A percentile compares a stretch with the other conserved stretches of the same genome.
These are phyloP conservation scores for Rhyacichthys aspro DNA, from an alignment of 2,797 vertebrate species.

Conservation along the genomic window DNA sequence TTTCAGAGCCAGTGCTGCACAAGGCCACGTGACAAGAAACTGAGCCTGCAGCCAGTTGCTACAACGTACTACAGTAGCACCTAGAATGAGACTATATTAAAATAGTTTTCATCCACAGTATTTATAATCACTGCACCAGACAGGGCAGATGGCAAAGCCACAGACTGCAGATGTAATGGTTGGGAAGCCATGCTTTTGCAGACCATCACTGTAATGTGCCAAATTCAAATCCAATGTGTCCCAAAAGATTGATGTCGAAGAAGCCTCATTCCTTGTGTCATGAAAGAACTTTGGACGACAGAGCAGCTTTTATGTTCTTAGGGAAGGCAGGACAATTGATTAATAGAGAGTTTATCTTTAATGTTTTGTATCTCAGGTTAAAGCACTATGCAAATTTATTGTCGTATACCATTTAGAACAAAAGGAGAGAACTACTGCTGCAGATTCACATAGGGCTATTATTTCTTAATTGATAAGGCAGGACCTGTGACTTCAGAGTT, in stretches of 20 bases:
- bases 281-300: neutral
- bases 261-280: conserved; percentile 2
- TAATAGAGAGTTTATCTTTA: no score
- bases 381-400: no score
- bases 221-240: conserved; percentile 15
- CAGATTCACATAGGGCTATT: no score
- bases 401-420: no score
- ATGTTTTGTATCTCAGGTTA: no score
- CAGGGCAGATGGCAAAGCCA: conserved; percentile 36
- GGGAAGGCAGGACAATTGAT: no score
- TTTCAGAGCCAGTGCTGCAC: conserved; percentile 34
- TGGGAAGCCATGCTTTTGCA: conserved; percentile 18
- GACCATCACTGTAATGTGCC: conserved; percentile 8
- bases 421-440: no score
- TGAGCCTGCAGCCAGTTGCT: conserved; percentile 45
- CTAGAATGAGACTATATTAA: conserved; percentile 47
- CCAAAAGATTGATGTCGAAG: neutral
- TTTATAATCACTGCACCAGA: conserved; percentile 46
- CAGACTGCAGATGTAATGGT: conserved; percentile 29
- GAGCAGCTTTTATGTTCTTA: neutral
- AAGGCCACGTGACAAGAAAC: conserved; percentile 52
- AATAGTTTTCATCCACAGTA: conserved; percentile 41
- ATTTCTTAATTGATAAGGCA: no score
- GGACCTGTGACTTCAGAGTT: no score
- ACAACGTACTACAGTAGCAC: conserved; percentile 51